Evolutionary conservation across 2,888 invertebrate species (phyloP).

Genomic region (Dione juno): DNA sequence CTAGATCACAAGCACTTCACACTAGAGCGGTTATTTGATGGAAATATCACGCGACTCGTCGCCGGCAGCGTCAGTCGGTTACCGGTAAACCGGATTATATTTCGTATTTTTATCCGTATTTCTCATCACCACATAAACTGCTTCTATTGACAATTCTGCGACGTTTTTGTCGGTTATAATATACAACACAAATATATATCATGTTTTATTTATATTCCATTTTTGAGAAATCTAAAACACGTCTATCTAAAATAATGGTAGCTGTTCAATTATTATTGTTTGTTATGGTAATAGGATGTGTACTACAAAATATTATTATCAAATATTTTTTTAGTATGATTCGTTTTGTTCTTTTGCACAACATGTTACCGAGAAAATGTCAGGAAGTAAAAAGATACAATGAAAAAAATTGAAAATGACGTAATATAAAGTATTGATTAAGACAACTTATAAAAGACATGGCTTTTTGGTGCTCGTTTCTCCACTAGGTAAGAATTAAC

Average conservation of each 20-base stretch:
- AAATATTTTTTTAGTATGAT: no score
- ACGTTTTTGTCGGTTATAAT: neutral
- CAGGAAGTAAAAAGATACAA: no score
- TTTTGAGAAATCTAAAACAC: neutral
- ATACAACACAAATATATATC: neutral
- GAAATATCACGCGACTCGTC: constrained; percentile 43
- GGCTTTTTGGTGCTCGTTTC: no score
- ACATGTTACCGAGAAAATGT: no score
- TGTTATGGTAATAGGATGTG: neutral
- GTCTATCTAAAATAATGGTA: neutral
- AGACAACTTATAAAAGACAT: no score
- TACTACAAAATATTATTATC: neutral
- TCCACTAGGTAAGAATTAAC: no score
- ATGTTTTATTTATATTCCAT: neutral
- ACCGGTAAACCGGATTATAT: constrained; percentile 46
- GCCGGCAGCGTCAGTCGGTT: constrained; percentile 41
- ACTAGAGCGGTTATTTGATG: constrained; percentile 42
- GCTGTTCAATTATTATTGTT: no score
- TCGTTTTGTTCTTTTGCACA: no score
- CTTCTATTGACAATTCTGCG: constrained; percentile 23
- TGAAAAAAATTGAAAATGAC: no score
- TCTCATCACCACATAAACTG: constrained; percentile 31
- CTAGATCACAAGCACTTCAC: constrained; percentile 39
- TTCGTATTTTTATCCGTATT: constrained; percentile 39
- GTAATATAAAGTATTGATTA: no score